Evolutionary conservation across 2,888 invertebrate genomes (phyloP).

Genomic region (Molorchus minor): DNA sequence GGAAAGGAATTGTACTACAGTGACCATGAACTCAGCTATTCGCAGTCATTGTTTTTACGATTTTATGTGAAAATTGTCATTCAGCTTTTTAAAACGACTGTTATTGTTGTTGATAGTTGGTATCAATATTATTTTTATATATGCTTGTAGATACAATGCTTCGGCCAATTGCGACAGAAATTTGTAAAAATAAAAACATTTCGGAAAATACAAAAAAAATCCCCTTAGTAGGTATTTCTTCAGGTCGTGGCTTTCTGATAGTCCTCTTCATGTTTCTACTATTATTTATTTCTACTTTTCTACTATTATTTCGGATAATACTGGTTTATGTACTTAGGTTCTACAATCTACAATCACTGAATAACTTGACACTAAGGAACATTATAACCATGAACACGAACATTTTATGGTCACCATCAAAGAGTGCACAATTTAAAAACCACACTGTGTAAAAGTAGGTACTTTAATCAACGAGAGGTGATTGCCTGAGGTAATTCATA

Average conservation of each 20-base stretch:
- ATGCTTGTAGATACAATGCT: too few species aligned
- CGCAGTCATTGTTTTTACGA: constrained; percentile 38
- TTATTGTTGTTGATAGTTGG: constrained; percentile 29
- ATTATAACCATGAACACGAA: neutral
- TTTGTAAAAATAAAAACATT: too few species aligned
- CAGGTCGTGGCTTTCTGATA: too few species aligned
- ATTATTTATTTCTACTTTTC: too few species aligned
- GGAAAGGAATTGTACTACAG: constrained; percentile 33
- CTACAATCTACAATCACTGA: too few species aligned
- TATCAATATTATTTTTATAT: constrained; percentile 10
- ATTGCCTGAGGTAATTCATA: constrained; percentile 46
- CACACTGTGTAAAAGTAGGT: constrained; percentile 16
- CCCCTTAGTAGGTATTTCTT: too few species aligned
- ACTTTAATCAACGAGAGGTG: constrained; percentile 35
- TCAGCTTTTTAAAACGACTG: constrained; percentile 35
- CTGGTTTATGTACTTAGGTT: too few species aligned
- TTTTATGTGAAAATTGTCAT: constrained; percentile 41
- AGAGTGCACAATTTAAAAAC: constrained; percentile 7
- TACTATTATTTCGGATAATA: too few species aligned
- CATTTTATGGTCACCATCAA: neutral
- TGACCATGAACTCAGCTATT: constrained; percentile 44
- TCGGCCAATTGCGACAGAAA: too few species aligned
- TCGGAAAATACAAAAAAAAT: too few species aligned
- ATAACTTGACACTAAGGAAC: too few species aligned
- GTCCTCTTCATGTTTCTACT: too few species aligned